Base-by-base conservation (phyloP, 2,888 invertebrate genomes). In the Plutella xylostella region DNA sequence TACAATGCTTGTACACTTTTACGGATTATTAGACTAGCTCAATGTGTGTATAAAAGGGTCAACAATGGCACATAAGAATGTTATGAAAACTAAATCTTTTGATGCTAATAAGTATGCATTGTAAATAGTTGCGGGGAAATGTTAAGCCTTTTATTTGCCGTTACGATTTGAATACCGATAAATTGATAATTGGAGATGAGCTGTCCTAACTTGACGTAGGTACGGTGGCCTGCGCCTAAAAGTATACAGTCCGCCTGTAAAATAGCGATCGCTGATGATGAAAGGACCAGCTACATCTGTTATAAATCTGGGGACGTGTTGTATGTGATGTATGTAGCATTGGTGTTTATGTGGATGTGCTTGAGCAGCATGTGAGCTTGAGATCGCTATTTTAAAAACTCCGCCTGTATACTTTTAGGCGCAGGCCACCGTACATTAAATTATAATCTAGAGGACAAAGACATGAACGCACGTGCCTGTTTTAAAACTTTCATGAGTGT, bases 1-100 rank as follows among this genome's bases (percentile, higher is more conserved):
- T 47, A 56, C 58, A 58, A 65, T 58, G 55, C 51, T 50, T 55
- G 51, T 47, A 47, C 50, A 54, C 50, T 54, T 45, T 48, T 34
- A 56, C 40, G 52, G 54, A 51, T 53, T 61, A 56, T 57, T 59
- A 50, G 48, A 45, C 35, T 31, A 37, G 25, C 22, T 43, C 31
- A 38, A 33, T 28, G 20, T 15, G 15, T 3, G 3, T 42, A 14
- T 25, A 18, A 38, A 43, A 20, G 45, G 31, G 22, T 35, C 34
- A 39, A 25, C 15, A 15, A n/a, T 12, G 39, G 25, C 20, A 14
- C 21, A 25, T 17, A 19, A 11, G 22, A 25, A 39, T 39, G 22
- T 15, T 39, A 39, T 25, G 39, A 39, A 39, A 21, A 39, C 38
- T 38, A 21, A 39, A 25, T 39, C 15, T 22, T 22, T 39, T 25